Conservation (phyloP, 2,797 vertebrate genomes). For the Microchirus variegatus region DNA sequence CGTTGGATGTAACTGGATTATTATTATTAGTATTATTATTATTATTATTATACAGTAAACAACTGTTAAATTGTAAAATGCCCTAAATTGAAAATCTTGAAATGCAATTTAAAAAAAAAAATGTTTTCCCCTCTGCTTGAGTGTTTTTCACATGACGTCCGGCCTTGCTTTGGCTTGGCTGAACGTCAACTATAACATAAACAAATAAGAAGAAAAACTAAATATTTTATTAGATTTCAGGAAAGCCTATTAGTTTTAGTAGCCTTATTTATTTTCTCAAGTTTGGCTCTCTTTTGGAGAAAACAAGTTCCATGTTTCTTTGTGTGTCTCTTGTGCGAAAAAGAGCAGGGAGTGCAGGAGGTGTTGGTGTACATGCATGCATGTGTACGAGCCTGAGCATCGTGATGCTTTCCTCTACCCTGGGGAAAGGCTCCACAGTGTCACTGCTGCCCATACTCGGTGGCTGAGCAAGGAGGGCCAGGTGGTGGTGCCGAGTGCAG, state of each 20-base stretch:
- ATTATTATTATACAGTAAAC: slow-evolving; percentile 1
- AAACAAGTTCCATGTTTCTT: slow-evolving; percentile 34
- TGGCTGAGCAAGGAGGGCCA: slow-evolving; percentile 97
- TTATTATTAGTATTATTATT: neutral
- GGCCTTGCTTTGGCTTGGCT: slow-evolving; percentile 4
- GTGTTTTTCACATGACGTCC: neutral
- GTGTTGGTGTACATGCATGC: slow-evolving; percentile 67
- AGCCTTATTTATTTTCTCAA: neutral
- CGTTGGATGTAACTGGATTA: slow-evolving; percentile 1
- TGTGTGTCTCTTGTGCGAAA: slow-evolving; percentile 64
- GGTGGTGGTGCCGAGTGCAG: slow-evolving; percentile 94
- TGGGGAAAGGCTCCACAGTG: slow-evolving; percentile 89
- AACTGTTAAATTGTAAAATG: neutral
- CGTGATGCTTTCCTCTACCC: slow-evolving; percentile 85
- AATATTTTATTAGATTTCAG: neutral
- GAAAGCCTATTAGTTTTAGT: no score
- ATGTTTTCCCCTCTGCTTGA: neutral
- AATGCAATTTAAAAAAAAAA: no score
- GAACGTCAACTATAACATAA: neutral
- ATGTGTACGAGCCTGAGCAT: slow-evolving; percentile 65
- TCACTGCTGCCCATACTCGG: slow-evolving; percentile 93
- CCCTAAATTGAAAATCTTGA: no score
- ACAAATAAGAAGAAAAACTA: neutral
- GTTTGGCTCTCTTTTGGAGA: slow-evolving; percentile 11
- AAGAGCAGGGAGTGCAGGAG: slow-evolving; percentile 59